phyloP scores from a whole-genome alignment of 2,888 invertebrate genomes.

The Philereme transversata region DNA sequence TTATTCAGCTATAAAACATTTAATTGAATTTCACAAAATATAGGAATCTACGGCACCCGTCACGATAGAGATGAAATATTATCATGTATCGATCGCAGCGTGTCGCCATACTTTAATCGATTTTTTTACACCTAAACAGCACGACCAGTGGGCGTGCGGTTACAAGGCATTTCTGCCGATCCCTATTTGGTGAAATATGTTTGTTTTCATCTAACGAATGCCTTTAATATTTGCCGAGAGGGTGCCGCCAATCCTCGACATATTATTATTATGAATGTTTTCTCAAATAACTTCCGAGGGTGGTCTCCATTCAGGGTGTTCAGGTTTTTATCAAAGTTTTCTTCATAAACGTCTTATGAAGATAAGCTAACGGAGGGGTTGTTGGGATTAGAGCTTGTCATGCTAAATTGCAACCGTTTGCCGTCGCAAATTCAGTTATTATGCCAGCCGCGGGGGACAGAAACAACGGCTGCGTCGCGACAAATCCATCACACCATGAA shows the following conservation, averaged over 20 bases:
- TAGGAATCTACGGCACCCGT: conserved; percentile 70
- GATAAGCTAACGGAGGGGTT: conserved; percentile 42
- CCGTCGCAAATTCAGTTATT: conserved; percentile 49
- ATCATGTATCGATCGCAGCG: conserved; percentile 81
- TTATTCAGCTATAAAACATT: conserved; percentile 72
- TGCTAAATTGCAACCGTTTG: conserved; percentile 59
- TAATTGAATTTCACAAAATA: conserved; percentile 80
- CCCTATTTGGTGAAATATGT: conserved; percentile 76
- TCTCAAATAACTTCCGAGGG: conserved; percentile 72
- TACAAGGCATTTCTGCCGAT: conserved; percentile 79
- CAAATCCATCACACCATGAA: conserved; percentile 53
- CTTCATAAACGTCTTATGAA: conserved; percentile 30
- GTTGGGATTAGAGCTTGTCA: conserved; percentile 61
- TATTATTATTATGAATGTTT: conserved; percentile 62
- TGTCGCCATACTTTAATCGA: conserved; percentile 82
- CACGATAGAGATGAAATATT: conserved; percentile 77
- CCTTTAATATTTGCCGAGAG: conserved; percentile 61
- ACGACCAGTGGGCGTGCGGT: conserved; percentile 76
- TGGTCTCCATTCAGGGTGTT: conserved; percentile 60
- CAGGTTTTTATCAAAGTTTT: conserved; percentile 40
- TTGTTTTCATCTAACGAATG: conserved; percentile 76
- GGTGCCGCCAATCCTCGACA: conserved; percentile 53
- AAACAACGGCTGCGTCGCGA: conserved; percentile 40
- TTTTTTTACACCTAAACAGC: conserved; percentile 84
- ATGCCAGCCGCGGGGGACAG: conserved; percentile 42